Evolutionary conservation across 2,797 vertebrate genomes (phyloP).

Genomic region (Carcharodon carcharias): DNA sequence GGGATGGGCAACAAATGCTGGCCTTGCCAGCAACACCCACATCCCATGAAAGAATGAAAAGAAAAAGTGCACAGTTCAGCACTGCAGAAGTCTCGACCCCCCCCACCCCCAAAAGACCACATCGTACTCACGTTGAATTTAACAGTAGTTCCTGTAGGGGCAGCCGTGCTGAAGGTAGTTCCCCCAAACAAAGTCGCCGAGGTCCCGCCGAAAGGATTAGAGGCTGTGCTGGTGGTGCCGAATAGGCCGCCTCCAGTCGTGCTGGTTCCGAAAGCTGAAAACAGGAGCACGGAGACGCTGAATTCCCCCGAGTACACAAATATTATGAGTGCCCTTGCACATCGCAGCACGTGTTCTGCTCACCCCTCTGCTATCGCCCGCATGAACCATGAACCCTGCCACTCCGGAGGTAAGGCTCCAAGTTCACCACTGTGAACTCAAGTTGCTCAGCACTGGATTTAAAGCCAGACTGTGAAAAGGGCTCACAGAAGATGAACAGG

Average conservation of each 20-base stretch:
- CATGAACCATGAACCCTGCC: neutral
- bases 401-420: neutral
- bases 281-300: neutral
- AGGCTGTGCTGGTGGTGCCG: constrained; percentile 77
- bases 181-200: constrained; percentile 79
- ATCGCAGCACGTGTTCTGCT: too few relatives aligned
- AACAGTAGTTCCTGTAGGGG: constrained; percentile 76
- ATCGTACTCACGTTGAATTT: constrained; percentile 81
- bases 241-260: constrained; percentile 85
- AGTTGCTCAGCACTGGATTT: neutral
- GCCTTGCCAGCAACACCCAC: too few relatives aligned
- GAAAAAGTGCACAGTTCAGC: neutral
- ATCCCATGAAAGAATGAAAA: too few relatives aligned
- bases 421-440: too few relatives aligned
- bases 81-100: too few relatives aligned
- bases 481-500: neutral
- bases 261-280: constrained; percentile 79
- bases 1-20: too few relatives aligned
- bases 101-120: too few relatives aligned
- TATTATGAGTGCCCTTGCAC: too few relatives aligned
- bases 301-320: neutral
- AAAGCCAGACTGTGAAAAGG: neutral
- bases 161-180: constrained; percentile 72
- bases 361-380: neutral
- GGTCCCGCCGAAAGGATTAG: constrained; percentile 82